Evolutionary conservation across 2,888 invertebrate species (phyloP), one percentile per base, ranked within the genome.

Genomic region (Cordilura impudica): DNA sequence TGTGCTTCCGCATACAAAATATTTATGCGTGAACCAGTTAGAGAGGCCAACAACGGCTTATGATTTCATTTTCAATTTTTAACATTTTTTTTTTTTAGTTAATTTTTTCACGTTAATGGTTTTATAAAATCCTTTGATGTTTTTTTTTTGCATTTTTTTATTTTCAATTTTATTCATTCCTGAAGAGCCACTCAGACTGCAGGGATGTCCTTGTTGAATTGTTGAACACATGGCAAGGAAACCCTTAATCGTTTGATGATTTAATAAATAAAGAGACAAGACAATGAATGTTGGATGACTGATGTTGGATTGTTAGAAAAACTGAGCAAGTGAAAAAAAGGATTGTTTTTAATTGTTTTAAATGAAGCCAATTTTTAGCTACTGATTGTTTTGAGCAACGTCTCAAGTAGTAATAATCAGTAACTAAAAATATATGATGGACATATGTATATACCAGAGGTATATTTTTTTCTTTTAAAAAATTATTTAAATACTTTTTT

Each of bases 41-140:
- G 79, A 67, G 78, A 76, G 43, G 63, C 16, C 26, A 18, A 47
- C 23, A 58, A 26, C 26, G 16, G 31, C 35, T 45, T 66, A 56
- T 31, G 60, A 56, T 58, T 65, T 60, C 54, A 18, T 56, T 67
- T 72, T 58, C 10, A 73, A 82, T 83, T 82, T 82, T 81, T 82
- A 83, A 84, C 83, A 84, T 84, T 85, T 84, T 60, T 61, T 35
- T 65, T 79, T 82, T 84, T 81, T 72, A 35, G 26, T 39, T n/a
- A 45, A 61, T 69, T 67, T 26, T 26, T 6, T 63, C 53, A 67
- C 39, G 58, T 61, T 56, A 82, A 82, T 80, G 74, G 67, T 69
- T 78, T 66, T 67, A 70, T 53, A 53, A 69, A 82, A 83, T 81
- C 84, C 87, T 86, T 86, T 86, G 87, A 87, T 85, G 86, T 86